Evolutionary conservation across 2,797 vertebrate species (phyloP).

Genomic region (Peromyscus eremicus): DNA sequence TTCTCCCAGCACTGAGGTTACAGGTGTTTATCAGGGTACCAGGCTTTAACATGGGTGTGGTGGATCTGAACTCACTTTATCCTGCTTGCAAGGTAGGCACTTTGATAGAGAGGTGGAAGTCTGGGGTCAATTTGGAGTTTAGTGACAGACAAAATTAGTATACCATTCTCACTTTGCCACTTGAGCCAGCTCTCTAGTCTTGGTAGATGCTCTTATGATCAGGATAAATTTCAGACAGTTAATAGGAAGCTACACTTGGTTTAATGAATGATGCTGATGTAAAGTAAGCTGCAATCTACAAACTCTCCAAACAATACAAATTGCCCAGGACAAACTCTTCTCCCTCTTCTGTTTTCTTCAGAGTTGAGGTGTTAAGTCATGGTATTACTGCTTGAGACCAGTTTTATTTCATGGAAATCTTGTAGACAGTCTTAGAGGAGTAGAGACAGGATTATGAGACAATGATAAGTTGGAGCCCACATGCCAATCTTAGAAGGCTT

Average conservation of each 20-base stretch:
- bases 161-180: background rate
- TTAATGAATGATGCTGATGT: background rate
- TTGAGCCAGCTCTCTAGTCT: background rate
- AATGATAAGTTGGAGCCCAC: background rate
- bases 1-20: background rate
- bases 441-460: background rate
- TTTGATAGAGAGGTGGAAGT: too few species aligned
- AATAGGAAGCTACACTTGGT: background rate
- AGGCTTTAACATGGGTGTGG: background rate
- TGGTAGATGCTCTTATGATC: background rate
- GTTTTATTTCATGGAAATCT: background rate
- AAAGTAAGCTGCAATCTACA: background rate
- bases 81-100: background rate
- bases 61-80: background rate
- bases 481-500: background rate
- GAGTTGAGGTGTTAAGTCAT: background rate
- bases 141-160: too few species aligned
- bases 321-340: background rate
- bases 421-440: rapidly evolving
- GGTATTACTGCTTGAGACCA: rapidly evolving
- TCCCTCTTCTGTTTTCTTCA: background rate
- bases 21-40: background rate
- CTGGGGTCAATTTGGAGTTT: too few species aligned
- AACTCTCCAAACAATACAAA: background rate
- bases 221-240: background rate